Evolutionary conservation across 2,113 vertebrate genomes (phyloP).

Genomic region (Zosterops hypoxanthus): DNA sequence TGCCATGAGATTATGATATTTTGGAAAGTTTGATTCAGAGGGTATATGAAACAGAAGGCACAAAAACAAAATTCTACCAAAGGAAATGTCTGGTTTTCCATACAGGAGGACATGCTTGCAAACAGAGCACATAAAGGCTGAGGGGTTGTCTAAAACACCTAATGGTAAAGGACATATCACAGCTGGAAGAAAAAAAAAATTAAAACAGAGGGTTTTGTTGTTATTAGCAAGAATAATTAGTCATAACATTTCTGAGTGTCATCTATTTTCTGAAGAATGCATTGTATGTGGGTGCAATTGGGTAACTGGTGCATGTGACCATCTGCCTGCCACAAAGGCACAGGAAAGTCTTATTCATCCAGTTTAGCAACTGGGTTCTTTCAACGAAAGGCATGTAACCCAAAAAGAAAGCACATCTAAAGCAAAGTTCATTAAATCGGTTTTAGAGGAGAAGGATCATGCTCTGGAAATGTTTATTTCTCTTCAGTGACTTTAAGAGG

Average conservation of each 20-base stretch:
- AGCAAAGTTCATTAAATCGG: neutral
- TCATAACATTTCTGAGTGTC: neutral
- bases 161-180: neutral
- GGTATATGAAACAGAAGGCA: neutral
- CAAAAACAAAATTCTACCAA: neutral
- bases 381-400: neutral
- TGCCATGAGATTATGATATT: neutral
- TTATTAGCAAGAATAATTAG: neutral
- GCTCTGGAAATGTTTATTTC: neutral
- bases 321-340: neutral
- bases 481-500: neutral
- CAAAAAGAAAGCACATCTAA: neutral
- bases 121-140: neutral
- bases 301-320: neutral
- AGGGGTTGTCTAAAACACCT: neutral
- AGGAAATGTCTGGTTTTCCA: neutral
- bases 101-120: neutral
- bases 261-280: neutral
- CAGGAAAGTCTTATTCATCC: neutral
- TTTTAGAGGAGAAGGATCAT: neutral
- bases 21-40: neutral
- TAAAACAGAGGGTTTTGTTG: neutral
- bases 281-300: neutral
- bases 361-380: neutral
- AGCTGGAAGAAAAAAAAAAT: neutral